Evolutionary conservation across 2,113 vertebrate species (phyloP), one percentile per base, ranked within the genome.

Genomic region (Tylochromis polylepis): DNA sequence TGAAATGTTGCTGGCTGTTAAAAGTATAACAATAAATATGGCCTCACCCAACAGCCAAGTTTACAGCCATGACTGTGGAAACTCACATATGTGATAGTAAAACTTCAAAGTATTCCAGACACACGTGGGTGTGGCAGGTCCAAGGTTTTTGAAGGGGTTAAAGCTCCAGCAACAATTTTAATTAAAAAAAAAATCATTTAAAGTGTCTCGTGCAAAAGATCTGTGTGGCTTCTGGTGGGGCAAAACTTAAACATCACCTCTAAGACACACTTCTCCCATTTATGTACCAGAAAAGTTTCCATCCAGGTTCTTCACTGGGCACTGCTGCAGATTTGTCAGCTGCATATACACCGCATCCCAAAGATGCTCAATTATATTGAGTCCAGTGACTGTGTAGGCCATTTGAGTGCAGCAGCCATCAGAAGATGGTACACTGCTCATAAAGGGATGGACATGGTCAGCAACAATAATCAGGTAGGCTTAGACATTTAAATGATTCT

Each of bases 91-190:
- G 9, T 75, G 46, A 46, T 29, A 18, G 15, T 72, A 29, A 49
- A 49, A 22, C 41, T 29, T 49, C 22, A 49, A 18, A 49, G 15
- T 49, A 18, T 24, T 72, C 8, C 1, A 72, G 38, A 27, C 24
- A 72, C 67, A 27, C 16, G 9, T 0, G 0, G 41, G 1, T 20
- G 14, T 1, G 15, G 41, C 9, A 29, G 41, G 46, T 72, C 22
- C 67, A 27, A 72, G 67, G 67, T 46, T 46, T 65, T 72, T 27
- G 41, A 18, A 72, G 2, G 9, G 41, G 41, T 46, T 46, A 72
- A 72, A 72, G 24, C 22, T 46, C 0, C 22, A 72, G 67, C 67
- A 72, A 18, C 38, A 72, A 8, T 43, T 46, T 46, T 27, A 67
- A 67, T 5, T 15, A 5, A 41, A 41, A 1, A 67, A 67, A 41